Percentiles rank a stretch among this genome's conserved stretches.
Evolutionary conservation across 2,113 vertebrate genomes (phyloP).

Genomic region (Planiliza haematocheilus): DNA sequence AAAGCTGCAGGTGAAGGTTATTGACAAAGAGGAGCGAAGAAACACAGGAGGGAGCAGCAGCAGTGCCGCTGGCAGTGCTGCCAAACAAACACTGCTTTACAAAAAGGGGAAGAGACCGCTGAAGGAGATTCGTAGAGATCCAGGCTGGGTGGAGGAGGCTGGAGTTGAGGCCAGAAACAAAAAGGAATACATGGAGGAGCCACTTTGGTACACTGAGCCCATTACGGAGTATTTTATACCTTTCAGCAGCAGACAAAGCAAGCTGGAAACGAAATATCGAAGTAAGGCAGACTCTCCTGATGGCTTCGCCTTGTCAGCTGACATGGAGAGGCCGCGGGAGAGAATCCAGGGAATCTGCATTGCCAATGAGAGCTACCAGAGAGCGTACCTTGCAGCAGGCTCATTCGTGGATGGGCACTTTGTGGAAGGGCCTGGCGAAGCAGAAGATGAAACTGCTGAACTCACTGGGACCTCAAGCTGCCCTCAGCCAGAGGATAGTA

Average conservation of each 20-base stretch:
- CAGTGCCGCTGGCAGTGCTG: slow-evolving; percentile 77
- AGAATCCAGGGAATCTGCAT: slow-evolving; percentile 92
- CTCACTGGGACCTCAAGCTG: slow-evolving; percentile 92
- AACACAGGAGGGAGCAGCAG: slow-evolving; percentile 83
- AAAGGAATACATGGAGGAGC: slow-evolving; percentile 95
- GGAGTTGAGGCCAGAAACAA: slow-evolving; percentile 86
- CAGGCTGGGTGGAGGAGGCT: slow-evolving; percentile 84
- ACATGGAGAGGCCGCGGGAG: slow-evolving; percentile 88
- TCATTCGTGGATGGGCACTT: slow-evolving; percentile 98
- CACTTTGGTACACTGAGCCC: slow-evolving; percentile 98
- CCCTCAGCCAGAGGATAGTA: slow-evolving; percentile 94
- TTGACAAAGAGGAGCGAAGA: slow-evolving; percentile 87
- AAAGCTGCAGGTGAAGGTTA: slow-evolving; percentile 86
- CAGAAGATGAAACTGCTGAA: slow-evolving; percentile 90
- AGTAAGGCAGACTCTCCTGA: slow-evolving; percentile 85
- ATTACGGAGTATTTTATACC: slow-evolving; percentile 96
- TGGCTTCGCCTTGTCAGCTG: slow-evolving; percentile 76
- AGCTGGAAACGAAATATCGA: slow-evolving; percentile 96
- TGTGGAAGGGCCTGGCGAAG: slow-evolving; percentile 94
- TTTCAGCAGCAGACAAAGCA: slow-evolving; percentile 92
- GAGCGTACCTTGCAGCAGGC: slow-evolving; percentile 95
- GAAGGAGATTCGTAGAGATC: slow-evolving; percentile 90
- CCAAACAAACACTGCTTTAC: slow-evolving; percentile 87
- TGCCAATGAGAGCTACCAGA: slow-evolving; percentile 88
- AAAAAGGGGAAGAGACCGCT: slow-evolving; percentile 90